Evolutionary conservation across 2,113 vertebrate species (phyloP).

Genomic region (Typhlomys cinereus): DNA sequence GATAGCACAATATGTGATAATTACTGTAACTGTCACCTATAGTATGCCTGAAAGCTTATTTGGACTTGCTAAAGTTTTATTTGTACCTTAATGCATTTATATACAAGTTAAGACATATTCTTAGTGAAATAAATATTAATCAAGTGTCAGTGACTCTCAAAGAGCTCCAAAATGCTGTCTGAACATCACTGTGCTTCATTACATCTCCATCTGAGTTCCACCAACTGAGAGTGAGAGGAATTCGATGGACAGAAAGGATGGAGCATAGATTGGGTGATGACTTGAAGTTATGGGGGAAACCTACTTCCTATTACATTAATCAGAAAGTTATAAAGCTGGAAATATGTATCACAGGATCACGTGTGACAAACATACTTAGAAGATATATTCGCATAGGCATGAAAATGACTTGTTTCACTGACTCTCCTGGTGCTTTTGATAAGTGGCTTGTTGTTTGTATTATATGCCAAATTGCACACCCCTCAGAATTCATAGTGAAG

Average conservation of each 20-base stretch:
- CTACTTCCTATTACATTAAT: neutral
- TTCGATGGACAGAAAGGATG: neutral
- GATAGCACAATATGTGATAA: slow-evolving; percentile 16
- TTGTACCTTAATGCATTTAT: neutral
- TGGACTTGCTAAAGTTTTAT: neutral
- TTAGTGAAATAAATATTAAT: neutral
- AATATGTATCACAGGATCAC: neutral
- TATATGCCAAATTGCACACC: neutral
- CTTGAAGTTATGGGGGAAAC: neutral
- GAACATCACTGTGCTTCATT: neutral
- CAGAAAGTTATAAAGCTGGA: neutral
- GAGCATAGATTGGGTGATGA: neutral
- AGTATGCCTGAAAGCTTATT: neutral
- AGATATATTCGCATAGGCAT: neutral
- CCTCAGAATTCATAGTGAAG: neutral
- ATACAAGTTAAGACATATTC: neutral
- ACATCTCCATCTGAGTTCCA: neutral
- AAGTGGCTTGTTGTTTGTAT: neutral
- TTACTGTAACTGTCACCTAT: neutral
- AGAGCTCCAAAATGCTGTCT: neutral
- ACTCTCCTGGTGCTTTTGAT: neutral
- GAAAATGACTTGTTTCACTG: neutral
- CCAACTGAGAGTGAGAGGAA: neutral
- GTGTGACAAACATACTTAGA: neutral
- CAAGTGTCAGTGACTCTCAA: neutral